Evolutionary conservation across 2,113 vertebrate genomes (phyloP).

Genomic region (Acanthisitta chloris): DNA sequence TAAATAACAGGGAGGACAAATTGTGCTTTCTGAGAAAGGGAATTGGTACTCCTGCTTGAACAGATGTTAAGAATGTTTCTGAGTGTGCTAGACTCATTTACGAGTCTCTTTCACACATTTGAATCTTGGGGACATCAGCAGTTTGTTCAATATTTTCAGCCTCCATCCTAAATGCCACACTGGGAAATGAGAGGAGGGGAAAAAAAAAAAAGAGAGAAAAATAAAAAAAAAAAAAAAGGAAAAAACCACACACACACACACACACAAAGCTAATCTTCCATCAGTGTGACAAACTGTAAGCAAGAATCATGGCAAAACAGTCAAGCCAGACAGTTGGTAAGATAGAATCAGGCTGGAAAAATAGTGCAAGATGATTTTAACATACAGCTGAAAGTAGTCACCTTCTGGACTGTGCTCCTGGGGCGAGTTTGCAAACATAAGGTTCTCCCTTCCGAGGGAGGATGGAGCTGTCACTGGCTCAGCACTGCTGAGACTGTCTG

Average conservation of each 20-base stretch:
- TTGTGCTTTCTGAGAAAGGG: constrained; percentile 50
- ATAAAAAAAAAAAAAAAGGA: not conserved
- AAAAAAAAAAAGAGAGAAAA: not conserved
- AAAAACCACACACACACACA: not conserved
- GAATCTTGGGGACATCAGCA: constrained; percentile 52
- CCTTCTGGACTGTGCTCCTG: not conserved
- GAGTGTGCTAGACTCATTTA: constrained; percentile 65
- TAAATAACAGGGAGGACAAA: constrained; percentile 55
- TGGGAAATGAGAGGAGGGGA: not conserved
- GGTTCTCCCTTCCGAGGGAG: not conserved
- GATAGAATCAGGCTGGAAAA: constrained; percentile 17
- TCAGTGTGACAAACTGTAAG: constrained; percentile 3
- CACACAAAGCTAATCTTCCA: not conserved
- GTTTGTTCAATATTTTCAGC: constrained; percentile 64
- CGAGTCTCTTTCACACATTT: constrained; percentile 59
- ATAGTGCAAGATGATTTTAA: not conserved
- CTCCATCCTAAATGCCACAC: constrained; percentile 42
- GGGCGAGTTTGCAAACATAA: not conserved
- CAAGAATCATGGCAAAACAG: not conserved
- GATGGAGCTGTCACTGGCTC: not conserved
- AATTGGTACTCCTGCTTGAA: constrained; percentile 43
- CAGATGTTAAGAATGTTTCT: constrained; percentile 63
- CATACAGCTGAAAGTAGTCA: not conserved
- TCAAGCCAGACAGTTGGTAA: constrained; percentile 24
- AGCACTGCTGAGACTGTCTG: not conserved